Base-by-base conservation (phyloP, 1,140 invertebrate genomes). In the Euschistus heros region DNA sequence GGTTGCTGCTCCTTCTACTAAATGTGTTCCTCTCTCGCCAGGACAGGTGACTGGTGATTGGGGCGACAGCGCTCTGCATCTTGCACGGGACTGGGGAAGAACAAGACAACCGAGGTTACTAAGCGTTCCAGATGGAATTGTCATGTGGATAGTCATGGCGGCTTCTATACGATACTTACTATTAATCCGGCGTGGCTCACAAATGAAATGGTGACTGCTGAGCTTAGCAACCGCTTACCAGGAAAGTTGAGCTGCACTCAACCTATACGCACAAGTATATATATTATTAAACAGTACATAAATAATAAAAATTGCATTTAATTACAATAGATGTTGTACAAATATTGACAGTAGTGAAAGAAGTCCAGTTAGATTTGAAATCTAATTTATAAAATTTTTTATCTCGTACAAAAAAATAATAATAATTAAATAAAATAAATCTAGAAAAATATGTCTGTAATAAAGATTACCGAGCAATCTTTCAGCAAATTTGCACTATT, bases 151-250 rank as follows among this genome's bases (percentile, higher is more conserved):
- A 26, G 50, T 22, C 50, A 54, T 54, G 18, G 4, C 42, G n/a
- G 13, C 1, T 42, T 30, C 2, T 26, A 2, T 42, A 2, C 8
- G 18, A 20, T 66, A 66, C 65, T 66, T 50, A 66, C 65, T 63
- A 55, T 66, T 66, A 66, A 66, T 66, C 65, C 65, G 61, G 62
- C 52, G 65, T 66, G 65, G 54, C 57, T 55, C 20, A 30, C 65
- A 66, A 66, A 66, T 66, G 65, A 66, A 66, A 66, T 66, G 65
- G 65, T 66, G 65, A 46, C 54, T 63, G 65, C 42, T 62, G 61
- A 61, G 61, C 60, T 57, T 62, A 59, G 59, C 65, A 52, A 66
- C 65, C 65, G 65, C 65, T 66, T 66, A 66, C 65, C 65, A 66
- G 65, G 65, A 37, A 47, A 66, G 65, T 66, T 66, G 65, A 66